Conservation (phyloP, 2,113 vertebrate genomes). For the Sitta europaea region DNA sequence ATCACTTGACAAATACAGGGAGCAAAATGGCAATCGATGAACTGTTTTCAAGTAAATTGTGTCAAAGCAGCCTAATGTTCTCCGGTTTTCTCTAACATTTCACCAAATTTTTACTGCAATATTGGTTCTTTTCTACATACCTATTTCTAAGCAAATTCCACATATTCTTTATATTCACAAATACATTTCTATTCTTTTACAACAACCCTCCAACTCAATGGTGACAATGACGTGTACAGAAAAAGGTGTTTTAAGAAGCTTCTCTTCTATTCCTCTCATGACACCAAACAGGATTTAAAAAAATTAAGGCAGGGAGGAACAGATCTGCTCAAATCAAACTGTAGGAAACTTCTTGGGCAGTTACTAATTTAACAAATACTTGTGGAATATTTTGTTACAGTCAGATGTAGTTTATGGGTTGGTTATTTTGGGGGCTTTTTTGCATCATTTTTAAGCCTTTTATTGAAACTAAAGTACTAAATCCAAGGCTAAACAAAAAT, state of each 20-base stretch:
- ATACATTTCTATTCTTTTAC: background rate
- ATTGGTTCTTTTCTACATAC: background rate
- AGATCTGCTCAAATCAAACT: background rate
- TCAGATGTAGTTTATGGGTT: background rate
- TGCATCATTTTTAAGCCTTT: background rate
- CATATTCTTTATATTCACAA: background rate
- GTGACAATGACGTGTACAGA: background rate
- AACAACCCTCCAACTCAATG: background rate
- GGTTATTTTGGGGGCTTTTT: background rate
- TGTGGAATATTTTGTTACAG: background rate
- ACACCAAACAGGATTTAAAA: background rate
- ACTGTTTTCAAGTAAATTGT: background rate
- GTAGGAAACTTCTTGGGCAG: background rate
- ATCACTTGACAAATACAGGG: background rate
- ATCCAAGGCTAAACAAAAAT: background rate
- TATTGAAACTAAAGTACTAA: background rate
- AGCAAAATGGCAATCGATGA: background rate
- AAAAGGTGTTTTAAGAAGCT: background rate
- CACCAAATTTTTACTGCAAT: background rate
- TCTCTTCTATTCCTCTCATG: background rate
- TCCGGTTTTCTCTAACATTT: background rate
- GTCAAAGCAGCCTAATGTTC: background rate
- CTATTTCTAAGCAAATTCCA: background rate
- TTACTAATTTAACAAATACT: background rate
- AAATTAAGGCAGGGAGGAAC: background rate